Evolutionary conservation across 2,888 invertebrate genomes (phyloP).

Genomic region (Nomada lathburiana): DNA sequence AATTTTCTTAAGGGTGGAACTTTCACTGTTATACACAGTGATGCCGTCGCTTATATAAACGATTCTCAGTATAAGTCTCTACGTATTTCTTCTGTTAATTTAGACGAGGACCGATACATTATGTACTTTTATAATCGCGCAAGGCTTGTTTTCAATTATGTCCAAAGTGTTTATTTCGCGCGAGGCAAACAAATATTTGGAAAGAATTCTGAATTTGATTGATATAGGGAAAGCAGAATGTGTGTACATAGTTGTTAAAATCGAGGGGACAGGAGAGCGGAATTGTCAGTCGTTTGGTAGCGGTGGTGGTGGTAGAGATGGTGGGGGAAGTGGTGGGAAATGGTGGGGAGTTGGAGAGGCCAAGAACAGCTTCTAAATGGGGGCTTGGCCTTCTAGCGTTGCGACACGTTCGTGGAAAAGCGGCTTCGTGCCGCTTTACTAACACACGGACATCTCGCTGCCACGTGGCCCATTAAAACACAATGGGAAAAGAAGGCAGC

Average conservation of each 20-base stretch:
- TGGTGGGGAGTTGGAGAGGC: slow-evolving; percentile 58
- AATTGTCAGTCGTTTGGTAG: slow-evolving; percentile 7
- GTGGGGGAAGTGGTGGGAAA: neutral
- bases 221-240: slow-evolving; percentile 36
- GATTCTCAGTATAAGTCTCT: too few relatives aligned
- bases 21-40: too few relatives aligned
- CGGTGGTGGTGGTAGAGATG: neutral
- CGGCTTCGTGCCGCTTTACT: slow-evolving; percentile 81
- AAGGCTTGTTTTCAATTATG: neutral
- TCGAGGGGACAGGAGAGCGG: too few relatives aligned
- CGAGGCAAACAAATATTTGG: slow-evolving; percentile 42
- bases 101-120: too few relatives aligned
- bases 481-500: slow-evolving; percentile 61
- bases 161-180: neutral
- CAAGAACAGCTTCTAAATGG: slow-evolving; percentile 77
- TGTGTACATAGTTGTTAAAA: neutral
- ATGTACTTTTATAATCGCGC: too few relatives aligned
- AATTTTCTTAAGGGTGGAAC: too few relatives aligned
- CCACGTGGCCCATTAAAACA: slow-evolving; percentile 62
- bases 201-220: slow-evolving; percentile 29
- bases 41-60: too few relatives aligned
- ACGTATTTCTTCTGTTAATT: too few relatives aligned
- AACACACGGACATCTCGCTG: slow-evolving; percentile 77
- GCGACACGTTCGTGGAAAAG: slow-evolving; percentile 83
- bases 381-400: slow-evolving; percentile 83